Evolutionary conservation across 2,888 invertebrate species (phyloP), one percentile per base, ranked within the genome.

Genomic region (Pandemis corylana): DNA sequence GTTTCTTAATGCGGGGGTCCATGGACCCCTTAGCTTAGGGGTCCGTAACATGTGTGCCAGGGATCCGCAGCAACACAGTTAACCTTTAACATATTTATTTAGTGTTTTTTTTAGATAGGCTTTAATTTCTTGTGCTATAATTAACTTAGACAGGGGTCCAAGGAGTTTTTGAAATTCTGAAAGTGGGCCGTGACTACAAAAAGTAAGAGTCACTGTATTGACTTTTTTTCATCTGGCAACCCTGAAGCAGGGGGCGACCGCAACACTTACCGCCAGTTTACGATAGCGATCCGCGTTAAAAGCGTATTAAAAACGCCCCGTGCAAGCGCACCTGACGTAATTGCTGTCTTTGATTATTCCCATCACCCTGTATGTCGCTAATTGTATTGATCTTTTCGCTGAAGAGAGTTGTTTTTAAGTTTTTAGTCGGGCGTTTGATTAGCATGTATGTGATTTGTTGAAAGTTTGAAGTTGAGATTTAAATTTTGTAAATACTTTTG

Each of bases 301-400:
- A 82, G 81, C 83, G 85, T 87, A 84, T 85, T 87, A 88, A 87
- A 89, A 89, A 84, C 82, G 77, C 71, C 66, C 65, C 69, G 73
- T 61, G 72, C 61, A 13, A 68, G 28, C 78, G 80, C 80, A 79
- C 76, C 78, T 78, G 79, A 76, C 76, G 78, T 87, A 88, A 88
- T 88, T 88, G 85, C 85, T 87, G 85, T 86, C 88, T 87, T 88
- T 88, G 88, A 88, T 87, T 84, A 83, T 79, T 74, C 51, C 65
- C 74, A 74, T 74, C 74, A 66, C 5, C 69, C 74, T 65, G 74
- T 74, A 72, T 59, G 65, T 70, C 74, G 69, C 69, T 74, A 74
- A 74, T 74, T 74, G 69, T 74, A 70, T 74, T 70, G 74, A 74
- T 71, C 77, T 77, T 77, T 68, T 78, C 6, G 68, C 68, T 64